A percentile compares a stretch with the other conserved stretches of the same genome.
These are phyloP conservation scores for Mesorhabditis sp. DNA, from an alignment of 2,888 invertebrate species.

Conservation along the genomic window DNA sequence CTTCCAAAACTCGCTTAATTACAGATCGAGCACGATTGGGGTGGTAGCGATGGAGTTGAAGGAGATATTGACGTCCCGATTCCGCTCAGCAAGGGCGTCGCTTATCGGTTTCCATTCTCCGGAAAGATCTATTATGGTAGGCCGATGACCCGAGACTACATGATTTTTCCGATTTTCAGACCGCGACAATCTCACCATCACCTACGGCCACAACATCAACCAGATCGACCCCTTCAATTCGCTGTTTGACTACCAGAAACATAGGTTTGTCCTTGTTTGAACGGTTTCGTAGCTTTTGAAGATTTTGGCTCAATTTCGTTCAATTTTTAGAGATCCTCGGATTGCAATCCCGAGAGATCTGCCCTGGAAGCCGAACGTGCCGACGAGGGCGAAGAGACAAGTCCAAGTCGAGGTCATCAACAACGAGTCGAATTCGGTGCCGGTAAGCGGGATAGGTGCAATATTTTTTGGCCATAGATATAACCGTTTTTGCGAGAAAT, in stretches of 20 bases:
- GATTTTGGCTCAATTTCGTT: neutral
- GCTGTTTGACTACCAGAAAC: conserved; percentile 38
- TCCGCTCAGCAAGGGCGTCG: conserved; percentile 44
- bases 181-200: conserved; percentile 43
- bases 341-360: neutral
- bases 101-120: conserved; percentile 44
- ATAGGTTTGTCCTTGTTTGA: neutral
- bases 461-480: too few species aligned
- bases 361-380: neutral
- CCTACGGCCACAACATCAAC: conserved; percentile 44
- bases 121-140: conserved; percentile 45
- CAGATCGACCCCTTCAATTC: conserved; percentile 44
- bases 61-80: conserved; percentile 46
- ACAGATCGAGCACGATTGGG: conserved; percentile 43
- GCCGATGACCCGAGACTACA: neutral
- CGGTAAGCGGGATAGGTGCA: neutral
- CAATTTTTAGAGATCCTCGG: neutral
- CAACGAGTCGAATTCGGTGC: conserved; percentile 1
- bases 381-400: neutral
- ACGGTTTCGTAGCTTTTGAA: neutral
- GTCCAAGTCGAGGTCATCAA: conserved; percentile 6
- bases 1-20: neutral
- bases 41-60: conserved; percentile 42
- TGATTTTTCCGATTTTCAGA: conserved; percentile 22
- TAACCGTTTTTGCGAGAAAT: too few species aligned